Conservation (phyloP, 2,888 invertebrate genomes). For the Colletes collaris region DNA sequence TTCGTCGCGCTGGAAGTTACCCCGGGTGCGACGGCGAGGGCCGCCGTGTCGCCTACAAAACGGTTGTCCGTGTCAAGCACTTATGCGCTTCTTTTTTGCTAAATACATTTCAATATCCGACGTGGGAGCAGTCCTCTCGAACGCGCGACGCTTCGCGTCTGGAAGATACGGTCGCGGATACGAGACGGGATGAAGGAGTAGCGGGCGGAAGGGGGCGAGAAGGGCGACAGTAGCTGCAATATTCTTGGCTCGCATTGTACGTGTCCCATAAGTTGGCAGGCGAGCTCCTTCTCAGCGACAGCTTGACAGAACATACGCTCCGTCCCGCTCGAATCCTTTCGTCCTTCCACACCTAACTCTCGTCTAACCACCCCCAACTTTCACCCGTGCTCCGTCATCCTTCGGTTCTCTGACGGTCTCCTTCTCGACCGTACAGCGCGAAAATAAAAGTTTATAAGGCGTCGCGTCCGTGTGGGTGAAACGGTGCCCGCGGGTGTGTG, state of each 20-base stretch:
- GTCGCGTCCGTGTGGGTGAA: constrained; percentile 62
- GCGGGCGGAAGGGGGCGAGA: constrained; percentile 56
- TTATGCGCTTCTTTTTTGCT: constrained; percentile 61
- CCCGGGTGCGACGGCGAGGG: background rate
- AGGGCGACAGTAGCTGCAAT: constrained; percentile 75
- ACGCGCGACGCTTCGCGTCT: constrained; percentile 48
- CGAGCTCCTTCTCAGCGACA: constrained; percentile 80
- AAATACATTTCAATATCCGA: constrained; percentile 78
- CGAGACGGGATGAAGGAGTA: constrained; percentile 49
- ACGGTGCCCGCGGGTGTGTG: constrained; percentile 16
- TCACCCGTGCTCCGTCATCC: constrained; percentile 21
- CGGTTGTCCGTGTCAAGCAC: constrained; percentile 53
- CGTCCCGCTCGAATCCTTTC: constrained; percentile 72
- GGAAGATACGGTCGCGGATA: constrained; percentile 54
- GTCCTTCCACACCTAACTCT: constrained; percentile 45
- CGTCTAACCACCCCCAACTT: constrained; percentile 42
- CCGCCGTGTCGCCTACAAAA: constrained; percentile 47
- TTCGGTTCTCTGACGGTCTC: constrained; percentile 33
- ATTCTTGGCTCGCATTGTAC: constrained; percentile 80
- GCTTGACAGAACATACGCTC: constrained; percentile 82
- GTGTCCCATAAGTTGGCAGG: constrained; percentile 82
- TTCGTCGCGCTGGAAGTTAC: constrained; percentile 36
- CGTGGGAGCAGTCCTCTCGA: constrained; percentile 62
- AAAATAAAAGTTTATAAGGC: constrained; percentile 81
- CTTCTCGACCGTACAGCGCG: constrained; percentile 38